Evolutionary conservation across 2,113 vertebrate species (phyloP).

Genomic region (Onychostruthus taczanowskii): DNA sequence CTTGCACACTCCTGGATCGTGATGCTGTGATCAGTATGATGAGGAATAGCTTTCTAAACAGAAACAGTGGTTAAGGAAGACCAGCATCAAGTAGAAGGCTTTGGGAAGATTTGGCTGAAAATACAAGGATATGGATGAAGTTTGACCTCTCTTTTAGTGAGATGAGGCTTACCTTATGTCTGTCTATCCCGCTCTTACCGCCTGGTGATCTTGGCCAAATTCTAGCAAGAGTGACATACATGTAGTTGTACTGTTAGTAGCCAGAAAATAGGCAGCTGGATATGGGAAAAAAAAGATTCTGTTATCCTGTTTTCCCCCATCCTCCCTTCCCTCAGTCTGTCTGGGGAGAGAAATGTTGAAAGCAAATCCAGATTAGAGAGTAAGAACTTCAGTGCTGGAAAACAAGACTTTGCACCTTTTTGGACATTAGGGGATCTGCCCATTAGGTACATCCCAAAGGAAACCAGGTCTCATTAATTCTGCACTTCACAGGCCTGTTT

Average conservation of each 20-base stretch:
- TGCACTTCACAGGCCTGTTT: conserved; percentile 10
- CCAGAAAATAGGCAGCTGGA: neutral
- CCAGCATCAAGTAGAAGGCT: neutral
- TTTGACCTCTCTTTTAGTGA: neutral
- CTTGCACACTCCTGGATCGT: neutral
- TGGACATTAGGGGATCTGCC: neutral
- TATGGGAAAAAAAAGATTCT: neutral
- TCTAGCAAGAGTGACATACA: neutral
- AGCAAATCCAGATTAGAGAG: neutral
- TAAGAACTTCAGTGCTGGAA: neutral
- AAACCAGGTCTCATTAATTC: conserved; percentile 5
- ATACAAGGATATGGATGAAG: neutral
- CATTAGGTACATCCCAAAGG: neutral
- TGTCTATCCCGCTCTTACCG: neutral
- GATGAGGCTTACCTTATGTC: neutral
- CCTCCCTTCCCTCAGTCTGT: neutral
- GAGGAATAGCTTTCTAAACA: neutral
- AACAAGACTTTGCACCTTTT: neutral
- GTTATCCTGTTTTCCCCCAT: neutral
- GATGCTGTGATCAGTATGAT: neutral
- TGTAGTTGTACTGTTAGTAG: neutral
- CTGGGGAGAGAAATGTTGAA: neutral
- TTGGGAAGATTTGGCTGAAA: neutral
- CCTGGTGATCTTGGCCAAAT: neutral
- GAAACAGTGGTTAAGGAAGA: neutral